Percentiles rank a stretch among this genome's conserved stretches.
Evolutionary conservation across 2,797 vertebrate species (phyloP).

Genomic region (Miichthys miiuy): DNA sequence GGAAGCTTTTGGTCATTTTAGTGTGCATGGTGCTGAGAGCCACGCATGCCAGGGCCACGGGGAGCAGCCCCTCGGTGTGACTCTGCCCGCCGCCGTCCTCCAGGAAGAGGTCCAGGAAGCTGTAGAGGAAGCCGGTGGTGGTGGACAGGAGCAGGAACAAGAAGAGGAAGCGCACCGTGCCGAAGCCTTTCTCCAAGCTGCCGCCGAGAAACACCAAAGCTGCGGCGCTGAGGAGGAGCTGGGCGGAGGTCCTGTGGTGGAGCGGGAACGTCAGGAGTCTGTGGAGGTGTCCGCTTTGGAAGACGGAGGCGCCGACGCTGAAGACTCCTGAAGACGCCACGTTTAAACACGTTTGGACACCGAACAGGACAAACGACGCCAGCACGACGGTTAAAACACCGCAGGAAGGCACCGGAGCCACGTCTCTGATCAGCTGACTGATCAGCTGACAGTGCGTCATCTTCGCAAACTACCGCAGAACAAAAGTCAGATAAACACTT

Average conservation of each 20-base stretch:
- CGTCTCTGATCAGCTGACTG: conserved; percentile 38
- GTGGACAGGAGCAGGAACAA: conserved; percentile 69
- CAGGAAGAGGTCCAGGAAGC: conserved; percentile 71
- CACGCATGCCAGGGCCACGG: conserved; percentile 72
- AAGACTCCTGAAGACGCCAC: conserved; percentile 48
- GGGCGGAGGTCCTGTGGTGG: conserved; percentile 60
- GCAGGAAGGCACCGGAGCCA: conserved; percentile 53
- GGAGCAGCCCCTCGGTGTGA: conserved; percentile 66
- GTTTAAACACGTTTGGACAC: conserved; percentile 45
- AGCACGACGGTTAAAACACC: conserved; percentile 58
- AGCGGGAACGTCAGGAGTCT: conserved; percentile 62
- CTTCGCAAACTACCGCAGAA: no score
- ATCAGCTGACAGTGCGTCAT: conserved; percentile 43
- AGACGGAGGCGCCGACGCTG: conserved; percentile 69
- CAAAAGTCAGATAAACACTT: no score
- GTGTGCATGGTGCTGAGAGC: conserved; percentile 77
- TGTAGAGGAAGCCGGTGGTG: conserved; percentile 69
- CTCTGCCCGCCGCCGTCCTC: neutral
- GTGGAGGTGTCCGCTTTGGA: conserved; percentile 70
- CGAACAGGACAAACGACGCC: conserved; percentile 62
- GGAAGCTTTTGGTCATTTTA: conserved; percentile 70
- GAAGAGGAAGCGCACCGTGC: conserved; percentile 77
- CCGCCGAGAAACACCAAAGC: conserved; percentile 67
- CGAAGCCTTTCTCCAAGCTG: conserved; percentile 76
- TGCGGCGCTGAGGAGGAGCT: conserved; percentile 68